phyloP scores from a whole-genome alignment of 1,140 invertebrate species.

The Apis cerana region DNA sequence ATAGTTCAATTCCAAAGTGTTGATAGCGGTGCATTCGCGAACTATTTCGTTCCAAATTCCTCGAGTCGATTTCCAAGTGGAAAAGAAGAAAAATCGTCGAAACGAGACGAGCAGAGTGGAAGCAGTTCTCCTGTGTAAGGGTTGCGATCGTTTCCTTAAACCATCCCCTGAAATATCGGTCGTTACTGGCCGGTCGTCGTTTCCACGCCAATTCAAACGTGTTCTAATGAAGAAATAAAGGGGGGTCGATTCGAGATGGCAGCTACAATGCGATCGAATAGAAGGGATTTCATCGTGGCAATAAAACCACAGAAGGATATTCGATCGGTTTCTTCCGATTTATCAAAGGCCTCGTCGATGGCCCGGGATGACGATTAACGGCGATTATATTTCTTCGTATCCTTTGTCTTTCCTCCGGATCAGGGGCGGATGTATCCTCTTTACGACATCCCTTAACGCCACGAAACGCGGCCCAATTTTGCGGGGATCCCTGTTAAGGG shows the following conservation, averaged over 20 bases:
- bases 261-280: slow-evolving; percentile 19
- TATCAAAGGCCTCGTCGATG: not conserved
- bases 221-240: slow-evolving; percentile 44
- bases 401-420: not conserved
- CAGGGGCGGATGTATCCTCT: not conserved
- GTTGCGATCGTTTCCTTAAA: not conserved
- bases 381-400: slow-evolving; percentile 28
- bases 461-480: not conserved
- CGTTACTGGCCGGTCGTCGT: not conserved
- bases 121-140: not conserved
- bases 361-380: not conserved
- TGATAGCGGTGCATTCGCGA: too few species aligned
- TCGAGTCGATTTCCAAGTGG: too few species aligned
- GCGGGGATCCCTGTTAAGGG: slow-evolving; percentile 1
- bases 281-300: slow-evolving; percentile 15
- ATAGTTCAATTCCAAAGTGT: too few species aligned
- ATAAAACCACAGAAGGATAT: slow-evolving; percentile 8
- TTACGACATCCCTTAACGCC: slow-evolving; percentile 13
- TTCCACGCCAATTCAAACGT: not conserved
- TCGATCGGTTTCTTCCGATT: slow-evolving; percentile 11
- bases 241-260: not conserved
- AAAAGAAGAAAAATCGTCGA: too few species aligned
- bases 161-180: not conserved
- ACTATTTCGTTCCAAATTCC: too few species aligned
- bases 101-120: not conserved